Evolutionary conservation across 1,140 invertebrate species (phyloP), one percentile per base, ranked within the genome.

Genomic region (Leptopilina clavipes): DNA sequence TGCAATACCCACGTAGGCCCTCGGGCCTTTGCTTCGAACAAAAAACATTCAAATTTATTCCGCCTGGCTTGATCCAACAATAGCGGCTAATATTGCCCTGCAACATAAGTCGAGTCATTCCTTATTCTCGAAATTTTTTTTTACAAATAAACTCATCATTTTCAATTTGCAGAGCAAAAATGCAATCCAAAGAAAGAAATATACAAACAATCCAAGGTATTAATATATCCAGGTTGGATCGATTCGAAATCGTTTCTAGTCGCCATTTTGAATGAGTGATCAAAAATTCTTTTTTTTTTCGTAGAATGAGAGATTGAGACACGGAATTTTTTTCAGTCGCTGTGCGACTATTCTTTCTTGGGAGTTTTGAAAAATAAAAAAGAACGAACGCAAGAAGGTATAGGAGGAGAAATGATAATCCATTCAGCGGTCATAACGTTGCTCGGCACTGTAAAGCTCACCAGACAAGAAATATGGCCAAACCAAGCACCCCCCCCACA

Each of bases 401-500:
- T 65, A 80, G 80, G 52, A n/a, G 86, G 84, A 86, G 84, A 82
- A 88, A 90, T 84, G 87, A 90, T 90, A 90, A 90, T 90, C 88
- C 86, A 87, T 90, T 90, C 86, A 86, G 78, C 84, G 89, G 88
- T 89, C 89, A 90, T 91, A 91, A 90, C 86, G 84, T 82, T 83
- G 83, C 84, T 81, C 82, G 74, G 83, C 79, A 86, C 84, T 85
- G 84, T 89, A 89, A 90, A 90, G 87, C 89, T 88, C 87, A 87
- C 89, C 86, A 90, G 89, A 90, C 89, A 89, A 90, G 89, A 90
- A 88, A 90, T 90, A 90, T 87, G 87, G 86, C 86, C 86, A 84
- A 83, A 87, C 83, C 84, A 80, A 86, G 85, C 85, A 76, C 83
- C 81, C 83, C 81, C 82, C 83, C 81, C 82, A 78, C 80, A 74